Base-by-base conservation (phyloP, 1,140 invertebrate species). In the Meloidogyne chitwoodi region DNA sequence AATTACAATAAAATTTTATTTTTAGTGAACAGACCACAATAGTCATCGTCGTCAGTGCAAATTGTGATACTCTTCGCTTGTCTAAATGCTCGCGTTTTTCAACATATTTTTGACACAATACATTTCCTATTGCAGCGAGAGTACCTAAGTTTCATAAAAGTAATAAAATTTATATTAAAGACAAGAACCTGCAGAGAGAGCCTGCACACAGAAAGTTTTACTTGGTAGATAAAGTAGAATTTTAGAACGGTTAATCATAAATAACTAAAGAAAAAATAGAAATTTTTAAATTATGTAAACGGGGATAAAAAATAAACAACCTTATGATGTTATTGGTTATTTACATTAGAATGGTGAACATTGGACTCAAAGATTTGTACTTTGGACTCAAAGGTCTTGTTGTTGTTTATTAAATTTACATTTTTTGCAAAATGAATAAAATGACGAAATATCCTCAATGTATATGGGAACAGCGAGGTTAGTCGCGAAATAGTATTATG, bases 41-140 rank as follows among this genome's bases (percentile, higher is more conserved):
- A 41, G 69, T 44, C 11, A 79, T 34, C 5, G 77, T 81, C 10
- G 80, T 71, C 19, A 80, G 65, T n/a, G 56, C 79, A 29, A 80
- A 80, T 22, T 68, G 63, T 26, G 74, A 68, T 22, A 77, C 26
- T 22, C 79, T 22, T 11, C 44, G 10, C 4, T 27, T 31, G 56
- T 80, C 79, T n/a, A 34, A 31, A n/a, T 78, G 14, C 19, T 77
- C 41, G 6, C 31, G 26, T 65, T 80, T 80, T 34, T 80, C 79
- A 34, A 80, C 61, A 19, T 62, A 22, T 38, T 78, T 62, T 41
- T 80, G 79, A 71, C 79, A 81, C 14, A 71, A 8, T 26, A 70
- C 65, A 56, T 80, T 81, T n/a, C 80, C 68, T 19, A 64, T 76
- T 10, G 68, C 41, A 14, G 80, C 79, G 3, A 80, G 65, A 3